These are phyloP conservation scores for Helicolenus hilgendorfi DNA, from an alignment of 2,797 vertebrate species.

Conservation along the genomic window DNA sequence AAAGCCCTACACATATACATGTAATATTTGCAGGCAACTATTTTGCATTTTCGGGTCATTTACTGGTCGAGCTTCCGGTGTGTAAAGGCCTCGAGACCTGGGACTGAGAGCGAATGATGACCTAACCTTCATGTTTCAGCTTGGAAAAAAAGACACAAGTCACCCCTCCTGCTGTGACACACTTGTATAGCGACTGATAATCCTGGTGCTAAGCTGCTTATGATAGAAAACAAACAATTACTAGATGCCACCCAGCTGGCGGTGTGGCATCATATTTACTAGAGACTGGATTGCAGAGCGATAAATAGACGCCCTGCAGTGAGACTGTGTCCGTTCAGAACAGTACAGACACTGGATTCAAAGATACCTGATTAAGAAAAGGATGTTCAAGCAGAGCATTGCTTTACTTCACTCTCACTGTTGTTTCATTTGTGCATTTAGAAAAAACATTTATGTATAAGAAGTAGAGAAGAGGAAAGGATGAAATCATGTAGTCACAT, in stretches of 20 bases:
- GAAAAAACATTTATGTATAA: neutral
- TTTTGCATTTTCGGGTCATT: neutral
- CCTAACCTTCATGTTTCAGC: neutral
- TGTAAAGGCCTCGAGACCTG: neutral
- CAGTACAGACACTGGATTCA: neutral
- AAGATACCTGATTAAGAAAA: no score
- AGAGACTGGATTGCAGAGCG: neutral
- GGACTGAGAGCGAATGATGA: neutral
- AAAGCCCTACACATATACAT: neutral
- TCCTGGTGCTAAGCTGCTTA: conserved; percentile 77
- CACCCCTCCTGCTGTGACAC: conserved; percentile 24
- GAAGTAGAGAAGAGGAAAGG: neutral
- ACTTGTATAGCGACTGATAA: conserved; percentile 56
- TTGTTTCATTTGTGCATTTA: neutral
- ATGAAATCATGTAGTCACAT: neutral
- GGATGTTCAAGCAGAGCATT: neutral
- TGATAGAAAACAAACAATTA: conserved; percentile 79
- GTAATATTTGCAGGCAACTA: neutral
- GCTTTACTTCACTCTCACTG: neutral
- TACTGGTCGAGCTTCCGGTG: neutral
- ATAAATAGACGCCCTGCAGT: neutral
- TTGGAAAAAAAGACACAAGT: conserved; percentile 9
- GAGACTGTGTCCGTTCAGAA: neutral
- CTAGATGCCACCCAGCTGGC: conserved; percentile 58
- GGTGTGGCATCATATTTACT: neutral